Conservation (phyloP, 2,888 invertebrate species). For the Eledone cirrhosa region DNA sequence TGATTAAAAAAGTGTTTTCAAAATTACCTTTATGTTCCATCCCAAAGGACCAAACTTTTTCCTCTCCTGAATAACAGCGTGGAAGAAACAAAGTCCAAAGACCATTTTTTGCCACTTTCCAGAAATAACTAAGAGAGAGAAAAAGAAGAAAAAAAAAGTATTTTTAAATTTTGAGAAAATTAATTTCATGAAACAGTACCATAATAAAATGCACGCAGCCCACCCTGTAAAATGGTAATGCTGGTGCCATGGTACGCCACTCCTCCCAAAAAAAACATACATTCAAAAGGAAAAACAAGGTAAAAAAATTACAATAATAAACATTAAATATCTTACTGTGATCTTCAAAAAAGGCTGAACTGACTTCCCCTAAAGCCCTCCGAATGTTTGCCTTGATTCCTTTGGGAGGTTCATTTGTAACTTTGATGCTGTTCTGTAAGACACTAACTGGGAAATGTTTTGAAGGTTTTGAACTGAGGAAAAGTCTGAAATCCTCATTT, state of each 20-base stretch:
- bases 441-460: slow-evolving; percentile 67
- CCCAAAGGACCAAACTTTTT: slow-evolving; percentile 69
- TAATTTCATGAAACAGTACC: no score
- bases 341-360: slow-evolving; percentile 82
- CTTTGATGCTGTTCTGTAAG: slow-evolving; percentile 68
- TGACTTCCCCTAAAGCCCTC: slow-evolving; percentile 82
- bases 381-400: slow-evolving; percentile 79
- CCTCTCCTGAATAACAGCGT: slow-evolving; percentile 67
- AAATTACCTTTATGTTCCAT: slow-evolving; percentile 67
- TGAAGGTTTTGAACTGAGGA: slow-evolving; percentile 67
- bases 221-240: no score
- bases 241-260: no score
- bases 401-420: slow-evolving; percentile 68
- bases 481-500: slow-evolving; percentile 66
- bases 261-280: no score
- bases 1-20: no score
- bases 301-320: no score
- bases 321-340: slow-evolving; percentile 73
- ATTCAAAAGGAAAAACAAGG: no score
- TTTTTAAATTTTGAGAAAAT: no score
- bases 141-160: not conserved
- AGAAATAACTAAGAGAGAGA: slow-evolving; percentile 55
- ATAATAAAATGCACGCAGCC: no score
- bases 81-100: slow-evolving; percentile 68
- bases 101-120: slow-evolving; percentile 65